Evolutionary conservation across 2,797 vertebrate species (phyloP).

Genomic region (Malurus splendens): DNA sequence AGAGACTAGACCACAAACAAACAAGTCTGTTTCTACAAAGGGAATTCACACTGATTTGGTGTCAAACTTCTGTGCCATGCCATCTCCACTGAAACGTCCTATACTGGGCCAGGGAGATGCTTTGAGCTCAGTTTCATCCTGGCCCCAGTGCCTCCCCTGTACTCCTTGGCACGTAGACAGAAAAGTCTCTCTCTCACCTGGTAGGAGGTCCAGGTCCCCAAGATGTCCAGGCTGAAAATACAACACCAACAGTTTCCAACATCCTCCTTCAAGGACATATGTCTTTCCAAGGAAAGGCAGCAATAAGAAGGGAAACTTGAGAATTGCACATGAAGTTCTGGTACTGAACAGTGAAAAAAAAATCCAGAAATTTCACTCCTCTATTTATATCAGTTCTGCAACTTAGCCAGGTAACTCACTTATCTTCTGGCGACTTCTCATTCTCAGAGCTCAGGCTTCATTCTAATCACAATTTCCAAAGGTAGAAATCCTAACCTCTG

Average conservation of each 20-base stretch:
- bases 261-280: neutral
- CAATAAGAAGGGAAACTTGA: neutral
- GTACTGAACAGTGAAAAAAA: neutral
- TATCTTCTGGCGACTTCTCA: neutral
- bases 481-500: neutral
- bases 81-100: neutral
- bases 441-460: neutral
- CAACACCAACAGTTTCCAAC: neutral
- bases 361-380: neutral
- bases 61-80: neutral
- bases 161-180: accelerated
- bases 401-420: neutral
- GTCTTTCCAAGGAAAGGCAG: neutral
- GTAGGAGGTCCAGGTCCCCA: neutral
- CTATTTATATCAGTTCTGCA: neutral
- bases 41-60: neutral
- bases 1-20: neutral
- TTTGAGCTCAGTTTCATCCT: neutral
- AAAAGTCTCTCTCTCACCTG: neutral
- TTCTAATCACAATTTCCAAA: neutral
- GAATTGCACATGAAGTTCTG: neutral
- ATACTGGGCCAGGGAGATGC: neutral
- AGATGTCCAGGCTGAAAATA: neutral
- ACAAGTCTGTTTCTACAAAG: neutral
- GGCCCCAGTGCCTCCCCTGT: neutral